Conservation (phyloP, 2,888 invertebrate species). For the Megaustenia siamemsis region DNA sequence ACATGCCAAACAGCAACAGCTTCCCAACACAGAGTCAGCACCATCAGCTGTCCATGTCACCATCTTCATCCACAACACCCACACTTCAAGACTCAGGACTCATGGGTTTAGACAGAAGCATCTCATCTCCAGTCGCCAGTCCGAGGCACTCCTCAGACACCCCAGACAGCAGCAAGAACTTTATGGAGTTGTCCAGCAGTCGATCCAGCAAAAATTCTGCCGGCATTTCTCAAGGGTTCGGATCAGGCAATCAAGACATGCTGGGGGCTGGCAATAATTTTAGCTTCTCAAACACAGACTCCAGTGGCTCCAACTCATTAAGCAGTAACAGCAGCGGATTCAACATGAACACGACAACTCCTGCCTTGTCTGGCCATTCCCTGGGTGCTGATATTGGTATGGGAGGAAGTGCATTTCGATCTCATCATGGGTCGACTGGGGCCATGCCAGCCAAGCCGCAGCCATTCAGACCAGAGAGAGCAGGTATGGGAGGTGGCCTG, state of each 20-base stretch:
- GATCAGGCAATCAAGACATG: constrained; percentile 22
- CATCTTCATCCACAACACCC: constrained; percentile 35
- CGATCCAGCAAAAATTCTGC: not conserved
- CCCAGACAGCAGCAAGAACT: constrained; percentile 37
- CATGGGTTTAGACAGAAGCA: not conserved
- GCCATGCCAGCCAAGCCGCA: constrained; percentile 29
- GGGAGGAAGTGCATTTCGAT: constrained; percentile 47
- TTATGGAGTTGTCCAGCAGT: constrained; percentile 29
- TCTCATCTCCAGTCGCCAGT: constrained; percentile 32
- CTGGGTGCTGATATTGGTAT: constrained; percentile 35
- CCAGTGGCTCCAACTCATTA: not conserved
- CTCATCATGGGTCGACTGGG: constrained; percentile 37
- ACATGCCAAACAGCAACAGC: not conserved
- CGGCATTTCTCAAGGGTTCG: constrained; percentile 23
- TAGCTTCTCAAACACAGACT: not conserved
- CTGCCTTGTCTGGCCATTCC: constrained; percentile 4
- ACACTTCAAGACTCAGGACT: constrained; percentile 14
- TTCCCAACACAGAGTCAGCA: constrained; percentile 21
- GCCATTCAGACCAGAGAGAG: constrained; percentile 40
- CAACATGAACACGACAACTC: constrained; percentile 2
- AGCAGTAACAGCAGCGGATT: not conserved
- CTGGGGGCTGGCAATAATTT: not conserved
- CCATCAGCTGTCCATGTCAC: constrained; percentile 27
- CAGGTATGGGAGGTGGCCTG: constrained; percentile 17
- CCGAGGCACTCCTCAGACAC: constrained; percentile 37